Evolutionary conservation across 2,797 vertebrate species (phyloP).

Genomic region (Acanthornis magna): DNA sequence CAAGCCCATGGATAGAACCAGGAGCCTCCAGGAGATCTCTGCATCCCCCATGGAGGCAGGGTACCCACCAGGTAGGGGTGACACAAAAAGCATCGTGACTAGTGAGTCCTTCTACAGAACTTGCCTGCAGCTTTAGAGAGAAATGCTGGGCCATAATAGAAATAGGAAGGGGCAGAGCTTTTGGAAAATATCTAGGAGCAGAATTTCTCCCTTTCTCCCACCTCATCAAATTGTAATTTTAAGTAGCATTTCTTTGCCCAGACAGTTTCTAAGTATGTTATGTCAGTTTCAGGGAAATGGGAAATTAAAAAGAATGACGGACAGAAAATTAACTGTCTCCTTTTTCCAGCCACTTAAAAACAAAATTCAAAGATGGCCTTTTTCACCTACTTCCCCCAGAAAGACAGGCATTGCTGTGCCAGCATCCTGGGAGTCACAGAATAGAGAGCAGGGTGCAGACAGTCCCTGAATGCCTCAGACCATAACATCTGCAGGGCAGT

Average conservation of each 20-base stretch:
- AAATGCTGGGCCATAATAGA: neutral
- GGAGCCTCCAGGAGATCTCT: neutral
- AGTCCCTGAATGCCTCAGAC: neutral
- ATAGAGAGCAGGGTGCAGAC: neutral
- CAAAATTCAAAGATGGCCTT: neutral
- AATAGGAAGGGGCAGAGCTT: neutral
- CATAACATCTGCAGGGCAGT: rapidly evolving
- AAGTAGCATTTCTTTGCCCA: neutral
- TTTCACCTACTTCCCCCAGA: neutral
- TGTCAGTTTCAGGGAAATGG: neutral
- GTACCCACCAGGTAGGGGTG: neutral
- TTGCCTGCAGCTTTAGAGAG: neutral
- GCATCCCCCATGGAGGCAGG: neutral
- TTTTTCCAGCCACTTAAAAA: neutral
- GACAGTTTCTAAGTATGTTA: neutral
- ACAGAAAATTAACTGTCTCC: neutral
- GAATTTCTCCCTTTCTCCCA: neutral
- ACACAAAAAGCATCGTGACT: neutral
- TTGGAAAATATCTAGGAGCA: neutral
- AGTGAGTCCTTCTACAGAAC: neutral
- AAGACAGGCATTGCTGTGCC: neutral
- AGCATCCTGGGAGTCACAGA: neutral
- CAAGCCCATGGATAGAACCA: neutral
- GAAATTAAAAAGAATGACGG: rapidly evolving
- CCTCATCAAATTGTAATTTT: neutral